Evolutionary conservation across 2,888 invertebrate genomes (phyloP), one percentile per base, ranked within the genome.

Genomic region (Xestoiulus laeticollis): DNA sequence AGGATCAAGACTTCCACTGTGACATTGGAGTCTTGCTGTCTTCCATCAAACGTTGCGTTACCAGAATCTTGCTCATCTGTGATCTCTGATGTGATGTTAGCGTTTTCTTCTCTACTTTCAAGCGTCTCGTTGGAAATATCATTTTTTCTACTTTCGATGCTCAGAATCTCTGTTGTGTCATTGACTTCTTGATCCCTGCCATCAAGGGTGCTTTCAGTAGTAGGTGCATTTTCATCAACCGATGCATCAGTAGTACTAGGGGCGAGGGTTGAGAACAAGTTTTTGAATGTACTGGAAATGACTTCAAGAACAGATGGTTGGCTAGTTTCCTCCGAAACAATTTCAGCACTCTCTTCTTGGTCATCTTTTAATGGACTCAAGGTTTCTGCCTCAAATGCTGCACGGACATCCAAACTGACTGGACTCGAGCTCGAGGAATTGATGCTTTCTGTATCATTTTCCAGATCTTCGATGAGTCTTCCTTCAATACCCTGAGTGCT

Each of bases 271-370:
- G 85, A 85, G 10, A 85, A 22, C 8, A 85, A n/a, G 44, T n/a
- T 44, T 33, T 44, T 85, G 33, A 85, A 43, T 33, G 85, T 85
- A 1, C 38, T 85, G 85, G 85, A 85, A 44, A 85, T 85, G 85
- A 38, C 22, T 44, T 85, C 85, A 33, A 85, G 85, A 38, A 85
- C 85, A 32, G 85, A 85, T 44, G 26, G 26, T 12, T 26, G 68
- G 68, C 68, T 68, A 26, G 26, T 68, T 68, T 26, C 68, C 3
- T 68, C 68, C 12, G 68, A 68, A 68, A 26, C 26, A 26, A 68
- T 68, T 68, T 68, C 26, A 68, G 68, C 68, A 68, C 68, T 68
- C 12, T 68, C 68, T 26, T 68, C 68, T 26, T 26, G 26, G 26
- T n/a, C 26, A 68, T 68, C 14, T 12, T n/a, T 26, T 68, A 68